phyloP scores from a whole-genome alignment of 2,113 vertebrate species.

The Hippolais icterina region DNA sequence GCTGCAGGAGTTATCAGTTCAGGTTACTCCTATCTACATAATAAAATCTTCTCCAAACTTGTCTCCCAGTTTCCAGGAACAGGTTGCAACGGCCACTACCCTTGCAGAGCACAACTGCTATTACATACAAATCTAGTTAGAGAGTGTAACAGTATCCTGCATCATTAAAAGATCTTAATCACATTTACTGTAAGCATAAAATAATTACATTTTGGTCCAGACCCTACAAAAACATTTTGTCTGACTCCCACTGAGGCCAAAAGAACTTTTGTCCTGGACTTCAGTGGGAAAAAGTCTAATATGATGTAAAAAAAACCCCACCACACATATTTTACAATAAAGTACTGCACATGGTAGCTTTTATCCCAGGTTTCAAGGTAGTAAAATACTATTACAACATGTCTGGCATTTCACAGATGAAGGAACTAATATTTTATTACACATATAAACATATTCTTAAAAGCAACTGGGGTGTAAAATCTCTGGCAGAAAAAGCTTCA shows the following conservation, averaged over 20 bases:
- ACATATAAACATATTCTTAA: conserved; percentile 44
- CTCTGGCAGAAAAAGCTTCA: conserved; percentile 16
- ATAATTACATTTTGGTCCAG: conserved; percentile 21
- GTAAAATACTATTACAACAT: conserved; percentile 49
- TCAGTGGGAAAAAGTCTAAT: neutral
- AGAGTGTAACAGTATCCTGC: neutral
- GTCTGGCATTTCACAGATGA: conserved; percentile 47
- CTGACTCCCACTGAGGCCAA: neutral
- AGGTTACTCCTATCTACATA: neutral
- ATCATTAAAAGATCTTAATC: conserved; percentile 17
- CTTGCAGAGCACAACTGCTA: neutral
- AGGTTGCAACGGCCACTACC: neutral
- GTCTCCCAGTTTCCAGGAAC: neutral
- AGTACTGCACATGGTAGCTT: conserved; percentile 2
- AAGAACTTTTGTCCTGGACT: neutral
- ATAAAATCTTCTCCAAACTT: neutral
- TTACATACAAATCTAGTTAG: neutral
- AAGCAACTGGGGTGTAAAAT: conserved; percentile 45
- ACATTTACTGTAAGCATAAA: conserved; percentile 27
- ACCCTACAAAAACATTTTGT: conserved; percentile 32
- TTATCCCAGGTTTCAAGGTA: conserved; percentile 32
- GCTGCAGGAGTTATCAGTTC: neutral
- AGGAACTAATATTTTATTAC: conserved; percentile 55
- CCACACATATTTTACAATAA: neutral
- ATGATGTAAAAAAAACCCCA: neutral